These are phyloP conservation scores for Sinhomidia bicolor DNA, from an alignment of 2,888 invertebrate genomes.

Conservation along the genomic window DNA sequence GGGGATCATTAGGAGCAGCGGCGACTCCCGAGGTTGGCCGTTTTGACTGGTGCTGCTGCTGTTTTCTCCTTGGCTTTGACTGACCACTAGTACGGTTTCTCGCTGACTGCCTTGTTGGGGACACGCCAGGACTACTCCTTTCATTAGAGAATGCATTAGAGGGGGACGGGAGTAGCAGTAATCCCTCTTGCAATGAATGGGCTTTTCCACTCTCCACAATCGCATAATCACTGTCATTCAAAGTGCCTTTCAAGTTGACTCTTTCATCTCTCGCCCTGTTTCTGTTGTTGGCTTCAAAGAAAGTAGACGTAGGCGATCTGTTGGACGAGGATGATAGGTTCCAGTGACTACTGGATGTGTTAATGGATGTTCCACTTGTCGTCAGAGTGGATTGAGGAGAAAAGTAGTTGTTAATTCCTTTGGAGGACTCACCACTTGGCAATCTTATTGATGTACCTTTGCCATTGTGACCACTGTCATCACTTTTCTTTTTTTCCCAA, in stretches of 20 bases:
- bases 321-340: neutral
- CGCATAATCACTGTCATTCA: conserved; percentile 70
- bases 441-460: conserved; percentile 55
- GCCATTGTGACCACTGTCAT: conserved; percentile 8
- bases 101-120: conserved; percentile 26
- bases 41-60: conserved; percentile 49
- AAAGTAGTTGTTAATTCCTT: conserved; percentile 51
- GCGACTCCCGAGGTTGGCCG: conserved; percentile 23
- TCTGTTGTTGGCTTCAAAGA: neutral
- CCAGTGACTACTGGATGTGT: conserved; percentile 50
- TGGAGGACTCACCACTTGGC: conserved; percentile 53
- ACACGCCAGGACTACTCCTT: neutral
- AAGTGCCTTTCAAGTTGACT: conserved; percentile 48
- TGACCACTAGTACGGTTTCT: conserved; percentile 62
- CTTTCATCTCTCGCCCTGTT: neutral
- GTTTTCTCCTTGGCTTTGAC: conserved; percentile 46
- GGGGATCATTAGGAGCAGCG: conserved; percentile 51
- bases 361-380: conserved; percentile 54
- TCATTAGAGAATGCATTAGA: conserved; percentile 36
- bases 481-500: conserved; percentile 39
- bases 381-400: conserved; percentile 43
- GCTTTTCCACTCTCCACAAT: conserved; percentile 53
- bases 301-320: conserved; percentile 34
- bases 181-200: conserved; percentile 61
- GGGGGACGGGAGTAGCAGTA: conserved; percentile 34